Percentiles rank a stretch among this genome's conserved stretches.
phyloP scores from a whole-genome alignment of 2,797 vertebrate species.

The Notoglanidium macrostoma region DNA sequence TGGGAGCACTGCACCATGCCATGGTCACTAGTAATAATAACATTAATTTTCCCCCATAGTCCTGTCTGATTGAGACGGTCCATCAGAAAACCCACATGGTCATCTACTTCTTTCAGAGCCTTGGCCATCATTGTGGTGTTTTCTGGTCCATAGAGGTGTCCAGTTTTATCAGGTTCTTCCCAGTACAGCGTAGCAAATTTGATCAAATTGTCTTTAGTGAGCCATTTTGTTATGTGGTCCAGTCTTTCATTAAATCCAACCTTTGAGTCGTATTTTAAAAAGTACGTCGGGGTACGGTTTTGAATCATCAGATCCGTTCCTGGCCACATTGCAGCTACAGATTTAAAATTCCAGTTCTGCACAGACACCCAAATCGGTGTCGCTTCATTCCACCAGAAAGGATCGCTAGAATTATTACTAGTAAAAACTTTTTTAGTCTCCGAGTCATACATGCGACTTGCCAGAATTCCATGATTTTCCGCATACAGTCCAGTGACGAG shows the following conservation, averaged over 20 bases:
- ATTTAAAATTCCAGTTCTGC: constrained; percentile 78
- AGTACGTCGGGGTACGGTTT: constrained; percentile 76
- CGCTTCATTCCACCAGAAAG: constrained; percentile 90
- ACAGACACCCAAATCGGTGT: constrained; percentile 91
- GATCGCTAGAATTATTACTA: constrained; percentile 68
- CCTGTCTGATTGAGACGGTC: constrained; percentile 74
- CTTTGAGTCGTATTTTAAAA: constrained; percentile 72
- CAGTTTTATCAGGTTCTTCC: constrained; percentile 89
- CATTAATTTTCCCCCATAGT: constrained; percentile 87
- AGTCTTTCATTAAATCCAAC: constrained; percentile 81
- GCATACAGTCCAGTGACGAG: constrained; percentile 93
- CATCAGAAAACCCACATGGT: constrained; percentile 80
- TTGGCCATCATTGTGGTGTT: constrained; percentile 77
- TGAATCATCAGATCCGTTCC: constrained; percentile 82
- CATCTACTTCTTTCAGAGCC: constrained; percentile 83
- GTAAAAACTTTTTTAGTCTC: constrained; percentile 76
- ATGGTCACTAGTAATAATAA: constrained; percentile 93
- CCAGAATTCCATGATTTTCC: constrained; percentile 92
- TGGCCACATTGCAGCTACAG: constrained; percentile 93
- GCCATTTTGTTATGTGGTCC: constrained; percentile 77
- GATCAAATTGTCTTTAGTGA: constrained; percentile 75
- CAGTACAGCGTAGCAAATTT: constrained; percentile 89
- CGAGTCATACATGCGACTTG: constrained; percentile 87
- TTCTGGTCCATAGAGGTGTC: constrained; percentile 86
- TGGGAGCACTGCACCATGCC: constrained; percentile 91